Conservation (phyloP, 2,888 invertebrate species). For the Chydorus sphaericus region DNA sequence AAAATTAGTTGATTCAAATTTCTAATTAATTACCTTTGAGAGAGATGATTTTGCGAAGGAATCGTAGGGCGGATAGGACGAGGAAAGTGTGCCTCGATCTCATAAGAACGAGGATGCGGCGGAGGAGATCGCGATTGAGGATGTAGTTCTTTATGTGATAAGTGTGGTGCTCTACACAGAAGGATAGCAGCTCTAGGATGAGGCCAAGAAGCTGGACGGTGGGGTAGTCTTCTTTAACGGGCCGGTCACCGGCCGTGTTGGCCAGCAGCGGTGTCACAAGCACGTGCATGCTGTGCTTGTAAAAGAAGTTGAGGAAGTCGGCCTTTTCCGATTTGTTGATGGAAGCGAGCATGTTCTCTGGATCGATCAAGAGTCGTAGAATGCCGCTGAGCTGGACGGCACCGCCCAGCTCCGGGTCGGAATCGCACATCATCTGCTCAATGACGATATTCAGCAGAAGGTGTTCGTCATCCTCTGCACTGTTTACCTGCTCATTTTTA, state of each 20-base stretch:
- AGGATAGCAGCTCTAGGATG: constrained; percentile 87
- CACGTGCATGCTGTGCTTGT: constrained; percentile 93
- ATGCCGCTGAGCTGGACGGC: constrained; percentile 95
- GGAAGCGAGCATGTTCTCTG: constrained; percentile 92
- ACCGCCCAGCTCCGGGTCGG: constrained; percentile 91
- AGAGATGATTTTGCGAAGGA: constrained; percentile 92
- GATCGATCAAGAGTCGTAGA: constrained; percentile 79
- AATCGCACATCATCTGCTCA: constrained; percentile 93
- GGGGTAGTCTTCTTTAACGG: constrained; percentile 86
- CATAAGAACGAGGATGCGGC: constrained; percentile 89
- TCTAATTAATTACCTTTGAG: constrained; percentile 42
- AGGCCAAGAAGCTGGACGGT: constrained; percentile 89
- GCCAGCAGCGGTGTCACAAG: constrained; percentile 84
- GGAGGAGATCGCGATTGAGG: constrained; percentile 87
- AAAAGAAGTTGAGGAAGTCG: constrained; percentile 96
- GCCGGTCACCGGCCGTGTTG: constrained; percentile 79
- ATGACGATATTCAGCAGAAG: constrained; percentile 81
- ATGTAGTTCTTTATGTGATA: constrained; percentile 98
- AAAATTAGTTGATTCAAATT: not conserved
- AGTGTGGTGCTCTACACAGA: constrained; percentile 98
- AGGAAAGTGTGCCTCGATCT: constrained; percentile 94
- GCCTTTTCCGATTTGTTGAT: constrained; percentile 92
- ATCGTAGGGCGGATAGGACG: constrained; percentile 82
- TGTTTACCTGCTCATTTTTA: constrained; percentile 14
- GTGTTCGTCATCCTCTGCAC: constrained; percentile 59